A percentile compares a stretch with the other conserved stretches of the same genome.
These are phyloP conservation scores for Macropis europaea DNA, from an alignment of 2,888 invertebrate species.

Conservation along the genomic window DNA sequence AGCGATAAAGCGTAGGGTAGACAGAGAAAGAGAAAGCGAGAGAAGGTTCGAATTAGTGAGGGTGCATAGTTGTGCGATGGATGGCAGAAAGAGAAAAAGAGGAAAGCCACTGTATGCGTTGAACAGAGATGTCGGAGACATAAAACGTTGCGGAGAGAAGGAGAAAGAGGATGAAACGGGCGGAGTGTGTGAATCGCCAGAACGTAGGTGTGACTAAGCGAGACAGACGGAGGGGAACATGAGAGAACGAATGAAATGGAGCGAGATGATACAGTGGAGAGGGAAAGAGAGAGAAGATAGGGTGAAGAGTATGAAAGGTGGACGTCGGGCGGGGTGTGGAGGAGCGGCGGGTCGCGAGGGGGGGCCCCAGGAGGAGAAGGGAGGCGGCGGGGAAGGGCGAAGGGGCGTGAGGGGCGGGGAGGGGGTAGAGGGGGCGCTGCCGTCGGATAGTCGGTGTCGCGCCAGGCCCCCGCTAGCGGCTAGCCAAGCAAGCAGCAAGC, in stretches of 20 bases:
- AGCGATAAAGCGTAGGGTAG: too few species aligned
- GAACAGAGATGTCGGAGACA: conserved; percentile 36
- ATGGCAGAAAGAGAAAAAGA: conserved; percentile 15
- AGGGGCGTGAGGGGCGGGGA: conserved; percentile 72
- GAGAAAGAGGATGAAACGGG: background rate
- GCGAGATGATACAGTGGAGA: background rate
- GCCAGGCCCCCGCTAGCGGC: conserved; percentile 83
- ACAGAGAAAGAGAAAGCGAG: conserved; percentile 13
- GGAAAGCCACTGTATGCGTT: background rate
- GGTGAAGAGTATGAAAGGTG: conserved; percentile 27
- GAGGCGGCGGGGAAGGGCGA: background rate
- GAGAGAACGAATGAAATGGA: conserved; percentile 28
- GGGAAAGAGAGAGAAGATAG: background rate
- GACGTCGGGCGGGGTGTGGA: conserved; percentile 14
- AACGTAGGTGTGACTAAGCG: conserved; percentile 49
- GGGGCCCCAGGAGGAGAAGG: conserved; percentile 17
- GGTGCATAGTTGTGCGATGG: conserved; percentile 28
- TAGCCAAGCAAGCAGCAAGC: conserved; percentile 72
- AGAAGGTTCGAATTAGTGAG: conserved; percentile 33
- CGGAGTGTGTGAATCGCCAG: conserved; percentile 15
- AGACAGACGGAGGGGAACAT: conserved; percentile 34
- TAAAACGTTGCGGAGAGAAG: background rate
- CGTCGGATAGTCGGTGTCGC: conserved; percentile 84
- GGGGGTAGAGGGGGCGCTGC: conserved; percentile 80
- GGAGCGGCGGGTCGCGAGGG: conserved; percentile 72